phyloP scores from a whole-genome alignment of 2,113 vertebrate genomes.

The Nycticorax nycticorax region DNA sequence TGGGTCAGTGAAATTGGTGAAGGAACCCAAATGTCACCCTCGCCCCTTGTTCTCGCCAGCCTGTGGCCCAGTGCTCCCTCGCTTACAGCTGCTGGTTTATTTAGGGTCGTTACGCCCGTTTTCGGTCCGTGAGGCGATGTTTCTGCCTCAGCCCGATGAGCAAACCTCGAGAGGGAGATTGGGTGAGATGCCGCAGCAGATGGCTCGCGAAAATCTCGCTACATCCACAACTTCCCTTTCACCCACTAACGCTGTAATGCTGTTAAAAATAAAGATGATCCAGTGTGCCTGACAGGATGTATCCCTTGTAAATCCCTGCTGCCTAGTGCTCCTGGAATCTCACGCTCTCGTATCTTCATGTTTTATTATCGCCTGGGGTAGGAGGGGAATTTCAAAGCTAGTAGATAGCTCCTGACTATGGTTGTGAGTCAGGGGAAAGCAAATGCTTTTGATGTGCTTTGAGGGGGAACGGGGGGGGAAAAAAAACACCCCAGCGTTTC shows the following conservation, averaged over 20 bases:
- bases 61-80: neutral
- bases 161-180: neutral
- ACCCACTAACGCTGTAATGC: constrained; percentile 15
- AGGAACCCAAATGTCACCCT: neutral
- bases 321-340: constrained; percentile 4
- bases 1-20: rapidly evolving
- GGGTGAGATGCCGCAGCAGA: neutral
- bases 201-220: constrained; percentile 32
- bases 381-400: constrained; percentile 32
- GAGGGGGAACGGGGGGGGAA: neutral
- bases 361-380: neutral
- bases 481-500: neutral
- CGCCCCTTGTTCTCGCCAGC: neutral
- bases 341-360: neutral
- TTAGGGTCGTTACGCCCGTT: neutral
- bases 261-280: constrained; percentile 68
- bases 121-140: neutral
- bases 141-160: neutral
- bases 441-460: constrained; percentile 15
- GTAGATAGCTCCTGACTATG: neutral
- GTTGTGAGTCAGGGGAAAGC: neutral
- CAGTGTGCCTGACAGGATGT: constrained; percentile 41
- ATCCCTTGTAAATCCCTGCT: constrained; percentile 41
- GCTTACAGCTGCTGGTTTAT: neutral
- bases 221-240: constrained; percentile 29